A percentile compares a stretch with the other conserved stretches of the same genome.
These are phyloP conservation scores for Acyrthosiphon pisum DNA, from an alignment of 1,140 invertebrate genomes.

Conservation along the genomic window DNA sequence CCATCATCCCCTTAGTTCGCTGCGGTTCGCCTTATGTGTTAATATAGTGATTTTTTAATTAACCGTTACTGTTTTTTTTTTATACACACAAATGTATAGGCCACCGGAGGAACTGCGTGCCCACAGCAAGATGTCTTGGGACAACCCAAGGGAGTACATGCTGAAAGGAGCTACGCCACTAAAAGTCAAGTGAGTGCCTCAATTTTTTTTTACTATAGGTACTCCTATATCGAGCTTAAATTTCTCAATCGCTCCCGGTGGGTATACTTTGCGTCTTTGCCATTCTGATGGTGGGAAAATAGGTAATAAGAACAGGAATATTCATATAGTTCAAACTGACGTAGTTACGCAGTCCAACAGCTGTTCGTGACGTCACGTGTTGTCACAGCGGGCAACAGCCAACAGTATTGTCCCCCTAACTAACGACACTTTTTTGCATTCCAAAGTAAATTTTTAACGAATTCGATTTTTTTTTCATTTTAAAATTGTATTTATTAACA, in stretches of 20 bases:
- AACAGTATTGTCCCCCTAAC: not conserved
- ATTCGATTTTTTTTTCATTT: not conserved
- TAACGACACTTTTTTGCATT: not conserved
- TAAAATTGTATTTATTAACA: not conserved
- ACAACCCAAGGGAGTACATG: constrained; percentile 54
- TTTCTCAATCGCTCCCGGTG: not conserved
- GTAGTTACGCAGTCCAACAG: constrained; percentile 34
- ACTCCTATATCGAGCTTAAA: not conserved
- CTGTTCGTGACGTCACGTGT: constrained; percentile 54
- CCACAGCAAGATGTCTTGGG: constrained; percentile 44
- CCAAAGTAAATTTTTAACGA: not conserved
- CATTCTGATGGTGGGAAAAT: not conserved
- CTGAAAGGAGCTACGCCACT: constrained; percentile 48
- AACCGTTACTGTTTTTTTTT: not conserved
- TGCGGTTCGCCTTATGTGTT: not conserved
- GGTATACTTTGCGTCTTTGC: not conserved
- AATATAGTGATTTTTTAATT: not conserved
- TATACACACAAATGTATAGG: constrained; percentile 36
- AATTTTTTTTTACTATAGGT: not conserved
- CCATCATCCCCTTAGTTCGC: not conserved
- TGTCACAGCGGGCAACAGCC: not conserved
- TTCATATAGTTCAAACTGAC: not conserved
- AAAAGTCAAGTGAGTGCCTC: constrained; percentile 49
- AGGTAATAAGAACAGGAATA: not conserved
- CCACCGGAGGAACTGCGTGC: constrained; percentile 36